Evolutionary conservation across 2,888 invertebrate species (phyloP).

Genomic region (Dryadula phaetusa): DNA sequence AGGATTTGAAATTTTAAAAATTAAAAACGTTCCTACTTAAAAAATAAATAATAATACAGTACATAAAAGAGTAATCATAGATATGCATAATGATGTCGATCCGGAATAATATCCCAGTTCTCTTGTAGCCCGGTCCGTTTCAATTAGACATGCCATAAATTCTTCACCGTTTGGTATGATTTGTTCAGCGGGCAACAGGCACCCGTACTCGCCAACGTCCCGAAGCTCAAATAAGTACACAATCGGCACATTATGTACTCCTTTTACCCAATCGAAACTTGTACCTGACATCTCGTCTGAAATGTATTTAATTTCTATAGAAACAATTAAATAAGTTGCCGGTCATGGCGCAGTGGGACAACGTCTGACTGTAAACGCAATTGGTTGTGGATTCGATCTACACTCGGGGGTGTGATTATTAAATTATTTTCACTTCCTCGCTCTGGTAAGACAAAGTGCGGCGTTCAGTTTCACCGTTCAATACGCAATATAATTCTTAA

Average conservation of each 20-base stretch:
- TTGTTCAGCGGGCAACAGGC: slow-evolving; percentile 72
- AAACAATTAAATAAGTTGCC: too few relatives aligned
- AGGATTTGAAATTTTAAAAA: too few relatives aligned
- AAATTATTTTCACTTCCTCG: too few relatives aligned
- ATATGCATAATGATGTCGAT: not conserved
- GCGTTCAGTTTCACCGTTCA: too few relatives aligned
- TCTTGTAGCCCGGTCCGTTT: slow-evolving; percentile 51
- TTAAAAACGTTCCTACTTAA: too few relatives aligned
- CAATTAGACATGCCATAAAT: slow-evolving; percentile 58
- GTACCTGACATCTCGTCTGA: slow-evolving; percentile 70
- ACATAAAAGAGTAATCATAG: not conserved
- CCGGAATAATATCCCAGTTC: slow-evolving; percentile 45
- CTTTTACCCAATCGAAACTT: slow-evolving; percentile 81
- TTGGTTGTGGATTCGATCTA: too few relatives aligned
- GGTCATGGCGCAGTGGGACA: too few relatives aligned
- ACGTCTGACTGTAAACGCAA: too few relatives aligned
- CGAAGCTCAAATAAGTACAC: slow-evolving; percentile 81
- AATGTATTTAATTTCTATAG: slow-evolving; percentile 22
- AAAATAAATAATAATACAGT: not conserved
- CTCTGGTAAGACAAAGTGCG: too few relatives aligned
- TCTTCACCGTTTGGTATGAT: slow-evolving; percentile 69
- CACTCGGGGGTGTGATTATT: too few relatives aligned
- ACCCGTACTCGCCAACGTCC: slow-evolving; percentile 78
- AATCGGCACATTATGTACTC: slow-evolving; percentile 71
- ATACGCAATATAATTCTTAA: too few relatives aligned